Evolutionary conservation across 2,888 invertebrate genomes (phyloP).

Genomic region (Odontocolon sp.): DNA sequence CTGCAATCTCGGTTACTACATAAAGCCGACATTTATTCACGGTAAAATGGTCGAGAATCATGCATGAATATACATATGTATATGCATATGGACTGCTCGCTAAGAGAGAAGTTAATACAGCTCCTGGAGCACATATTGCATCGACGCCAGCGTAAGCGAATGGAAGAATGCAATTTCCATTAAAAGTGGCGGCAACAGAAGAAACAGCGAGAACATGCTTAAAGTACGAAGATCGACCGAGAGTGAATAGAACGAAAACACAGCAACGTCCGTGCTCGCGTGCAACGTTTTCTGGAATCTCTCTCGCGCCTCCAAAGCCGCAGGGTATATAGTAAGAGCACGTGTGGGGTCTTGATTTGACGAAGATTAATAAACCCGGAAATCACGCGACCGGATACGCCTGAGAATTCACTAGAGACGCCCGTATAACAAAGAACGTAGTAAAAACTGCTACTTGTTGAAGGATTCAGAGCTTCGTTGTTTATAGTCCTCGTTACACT

Average conservation of each 20-base stretch:
- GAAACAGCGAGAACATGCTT: neutral
- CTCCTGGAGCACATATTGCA: neutral
- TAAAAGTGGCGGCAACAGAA: conserved; percentile 48
- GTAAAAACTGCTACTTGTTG: conserved; percentile 37
- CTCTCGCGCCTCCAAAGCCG: conserved; percentile 20
- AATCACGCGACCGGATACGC: conserved; percentile 34
- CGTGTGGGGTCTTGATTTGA: conserved; percentile 14
- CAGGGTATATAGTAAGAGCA: neutral
- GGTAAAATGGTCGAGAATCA: conserved; percentile 41
- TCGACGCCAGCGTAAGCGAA: conserved; percentile 31
- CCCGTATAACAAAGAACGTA: conserved; percentile 20
- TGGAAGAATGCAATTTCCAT: conserved; percentile 57
- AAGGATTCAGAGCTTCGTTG: conserved; percentile 7
- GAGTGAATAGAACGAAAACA: no score
- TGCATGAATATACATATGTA: conserved; percentile 15
- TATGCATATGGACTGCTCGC: neutral
- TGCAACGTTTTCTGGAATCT: conserved; percentile 50
- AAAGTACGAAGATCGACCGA: conserved; percentile 18
- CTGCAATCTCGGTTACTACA: neutral
- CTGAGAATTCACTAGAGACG: conserved; percentile 25
- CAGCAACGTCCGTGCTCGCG: no score
- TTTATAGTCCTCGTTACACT: conserved; percentile 3
- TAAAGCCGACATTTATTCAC: conserved; percentile 31
- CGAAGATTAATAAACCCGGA: conserved; percentile 48
- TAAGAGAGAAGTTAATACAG: neutral